phyloP scores from a whole-genome alignment of 2,113 vertebrate genomes.

The Rhinopomastus cyanomelas region DNA sequence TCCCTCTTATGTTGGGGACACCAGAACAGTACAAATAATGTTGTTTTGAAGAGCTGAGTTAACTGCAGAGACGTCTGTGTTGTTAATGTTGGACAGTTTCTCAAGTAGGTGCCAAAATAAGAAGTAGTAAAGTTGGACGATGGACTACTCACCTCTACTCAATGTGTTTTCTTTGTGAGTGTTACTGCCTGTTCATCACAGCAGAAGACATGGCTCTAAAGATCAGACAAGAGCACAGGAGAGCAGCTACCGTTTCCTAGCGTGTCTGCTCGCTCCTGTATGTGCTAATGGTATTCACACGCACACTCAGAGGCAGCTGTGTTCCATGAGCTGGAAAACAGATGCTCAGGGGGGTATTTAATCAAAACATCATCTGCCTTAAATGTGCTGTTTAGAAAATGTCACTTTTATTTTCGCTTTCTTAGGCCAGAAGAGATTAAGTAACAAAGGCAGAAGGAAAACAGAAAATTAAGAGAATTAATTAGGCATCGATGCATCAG shows the following conservation, averaged over 20 bases:
- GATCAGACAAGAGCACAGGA: not conserved
- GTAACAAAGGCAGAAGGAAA: not conserved
- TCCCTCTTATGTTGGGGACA: too few relatives aligned
- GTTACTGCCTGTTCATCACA: not conserved
- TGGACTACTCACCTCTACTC: not conserved
- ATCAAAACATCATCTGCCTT: not conserved
- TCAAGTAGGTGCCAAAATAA: not conserved
- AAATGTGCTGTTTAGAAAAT: not conserved
- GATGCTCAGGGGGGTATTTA: not conserved
- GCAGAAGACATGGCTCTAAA: not conserved
- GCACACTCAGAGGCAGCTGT: not conserved
- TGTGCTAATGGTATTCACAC: not conserved
- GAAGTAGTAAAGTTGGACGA: not conserved
- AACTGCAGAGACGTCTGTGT: not conserved
- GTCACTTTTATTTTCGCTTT: not conserved
- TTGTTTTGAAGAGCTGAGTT: not conserved
- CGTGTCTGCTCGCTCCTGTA: not conserved
- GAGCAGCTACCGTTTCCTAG: not conserved
- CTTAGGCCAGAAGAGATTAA: not conserved
- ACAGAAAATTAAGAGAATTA: not conserved
- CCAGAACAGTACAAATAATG: not conserved
- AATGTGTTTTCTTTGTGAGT: not conserved
- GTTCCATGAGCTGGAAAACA: not conserved
- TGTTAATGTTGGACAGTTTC: not conserved
- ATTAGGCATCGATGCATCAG: not conserved